phyloP scores from a whole-genome alignment of 2,797 vertebrate species.

The Sebastes trivittatus region DNA sequence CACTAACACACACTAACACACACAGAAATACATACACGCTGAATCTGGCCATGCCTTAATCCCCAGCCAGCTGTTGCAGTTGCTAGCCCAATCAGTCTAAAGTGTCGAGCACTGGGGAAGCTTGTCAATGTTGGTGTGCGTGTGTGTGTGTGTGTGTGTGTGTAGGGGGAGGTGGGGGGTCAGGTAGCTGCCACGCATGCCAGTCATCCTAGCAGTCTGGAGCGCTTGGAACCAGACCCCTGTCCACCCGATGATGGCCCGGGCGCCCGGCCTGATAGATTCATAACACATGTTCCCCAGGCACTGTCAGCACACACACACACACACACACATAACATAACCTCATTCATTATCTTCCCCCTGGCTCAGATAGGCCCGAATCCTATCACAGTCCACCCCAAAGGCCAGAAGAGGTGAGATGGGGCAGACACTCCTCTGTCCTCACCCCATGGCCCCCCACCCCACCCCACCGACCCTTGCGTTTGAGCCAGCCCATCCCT shows the following conservation, averaged over 20 bases:
- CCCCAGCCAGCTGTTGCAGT: constrained; percentile 86
- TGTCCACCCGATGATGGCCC: constrained; percentile 50
- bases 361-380: constrained; percentile 52
- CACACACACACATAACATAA: constrained; percentile 12
- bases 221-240: constrained; percentile 65
- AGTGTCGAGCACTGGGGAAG: constrained; percentile 67
- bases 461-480: constrained; percentile 2
- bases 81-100: constrained; percentile 77
- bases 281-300: constrained; percentile 83
- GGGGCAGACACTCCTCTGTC: constrained; percentile 62
- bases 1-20: constrained; percentile 6
- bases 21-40: constrained; percentile 58
- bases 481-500: constrained; percentile 61
- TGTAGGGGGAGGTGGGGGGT: constrained; percentile 35
- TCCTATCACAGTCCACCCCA: constrained; percentile 63
- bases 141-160: constrained; percentile 11
- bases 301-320: constrained; percentile 54
- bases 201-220: constrained; percentile 60
- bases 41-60: constrained; percentile 81
- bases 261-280: constrained; percentile 78
- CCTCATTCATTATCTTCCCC: constrained; percentile 67
- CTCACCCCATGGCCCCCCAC: not conserved
- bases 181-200: constrained; percentile 72
- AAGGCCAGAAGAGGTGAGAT: constrained; percentile 73
- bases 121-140: constrained; percentile 36